Conservation (phyloP, 2,113 vertebrate genomes). For the Enhydra lutris region DNA sequence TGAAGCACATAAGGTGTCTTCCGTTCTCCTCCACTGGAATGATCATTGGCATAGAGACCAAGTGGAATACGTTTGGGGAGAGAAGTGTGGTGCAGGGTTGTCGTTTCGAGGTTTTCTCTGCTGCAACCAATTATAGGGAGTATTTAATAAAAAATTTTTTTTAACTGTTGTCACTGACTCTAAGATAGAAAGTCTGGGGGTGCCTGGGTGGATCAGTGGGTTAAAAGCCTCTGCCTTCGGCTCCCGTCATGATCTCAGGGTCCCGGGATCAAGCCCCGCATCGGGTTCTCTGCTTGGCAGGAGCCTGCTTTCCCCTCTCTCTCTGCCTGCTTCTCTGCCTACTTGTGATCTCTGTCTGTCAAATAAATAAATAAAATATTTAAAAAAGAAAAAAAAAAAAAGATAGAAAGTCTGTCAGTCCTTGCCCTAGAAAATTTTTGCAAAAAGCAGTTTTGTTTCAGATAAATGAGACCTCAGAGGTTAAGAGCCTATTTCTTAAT, state of each 20-base stretch:
- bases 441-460: not conserved
- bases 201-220: no score
- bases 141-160: not conserved
- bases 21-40: not conserved
- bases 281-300: no score
- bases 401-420: not conserved
- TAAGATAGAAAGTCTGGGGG: not conserved
- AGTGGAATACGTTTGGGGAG: not conserved
- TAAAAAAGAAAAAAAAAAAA: no score
- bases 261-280: no score
- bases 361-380: no score
- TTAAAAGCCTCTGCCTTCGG: no score
- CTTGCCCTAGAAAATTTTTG: conserved; percentile 19
- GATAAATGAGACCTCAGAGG: not conserved
- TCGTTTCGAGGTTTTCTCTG: not conserved
- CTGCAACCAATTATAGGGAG: not conserved
- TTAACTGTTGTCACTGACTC: not conserved
- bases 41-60: not conserved
- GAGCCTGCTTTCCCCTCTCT: no score
- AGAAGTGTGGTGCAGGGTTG: not conserved
- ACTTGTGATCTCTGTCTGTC: no score
- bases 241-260: no score
- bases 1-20: not conserved
- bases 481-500: not conserved
- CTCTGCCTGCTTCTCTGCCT: no score